Evolutionary conservation across 2,888 invertebrate genomes (phyloP).

Genomic region (Caenorhabditis sinica): DNA sequence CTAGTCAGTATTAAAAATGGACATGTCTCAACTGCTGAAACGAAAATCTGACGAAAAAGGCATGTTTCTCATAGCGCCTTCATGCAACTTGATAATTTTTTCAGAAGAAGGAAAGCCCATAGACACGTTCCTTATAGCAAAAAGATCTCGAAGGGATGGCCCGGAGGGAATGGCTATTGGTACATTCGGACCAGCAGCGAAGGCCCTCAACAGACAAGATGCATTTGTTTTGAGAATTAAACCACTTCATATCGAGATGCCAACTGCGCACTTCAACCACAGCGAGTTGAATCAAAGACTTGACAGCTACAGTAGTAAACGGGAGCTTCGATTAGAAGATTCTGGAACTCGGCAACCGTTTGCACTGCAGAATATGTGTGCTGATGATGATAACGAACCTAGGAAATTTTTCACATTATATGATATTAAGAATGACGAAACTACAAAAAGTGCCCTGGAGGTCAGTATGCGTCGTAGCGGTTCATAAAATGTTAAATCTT

Average conservation of each 20-base stretch:
- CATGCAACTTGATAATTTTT: neutral
- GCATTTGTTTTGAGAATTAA: conserved; percentile 23
- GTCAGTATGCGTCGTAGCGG: neutral
- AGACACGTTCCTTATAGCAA: conserved; percentile 25
- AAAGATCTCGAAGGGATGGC: conserved; percentile 9
- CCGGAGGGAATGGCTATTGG: neutral
- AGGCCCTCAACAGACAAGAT: neutral
- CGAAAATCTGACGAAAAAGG: conserved; percentile 39
- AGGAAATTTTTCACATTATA: conserved; percentile 42
- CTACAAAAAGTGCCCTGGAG: conserved; percentile 28
- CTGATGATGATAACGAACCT: conserved; percentile 38
- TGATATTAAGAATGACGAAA: conserved; percentile 48
- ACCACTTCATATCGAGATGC: conserved; percentile 41
- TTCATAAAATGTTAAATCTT: neutral
- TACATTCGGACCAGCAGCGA: neutral
- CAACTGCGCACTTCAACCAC: conserved; percentile 15
- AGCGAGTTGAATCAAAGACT: conserved; percentile 21
- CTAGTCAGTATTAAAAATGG: neutral
- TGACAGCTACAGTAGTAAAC: neutral
- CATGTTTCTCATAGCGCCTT: neutral
- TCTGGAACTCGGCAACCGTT: neutral
- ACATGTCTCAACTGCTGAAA: neutral
- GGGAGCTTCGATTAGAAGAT: neutral
- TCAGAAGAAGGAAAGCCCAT: conserved; percentile 28
- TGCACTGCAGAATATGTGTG: conserved; percentile 22